A percentile compares a stretch with the other conserved stretches of the same genome.
These are phyloP conservation scores for Megaleporinus macrocephalus DNA, from an alignment of 2,113 vertebrate species.

Conservation along the genomic window DNA sequence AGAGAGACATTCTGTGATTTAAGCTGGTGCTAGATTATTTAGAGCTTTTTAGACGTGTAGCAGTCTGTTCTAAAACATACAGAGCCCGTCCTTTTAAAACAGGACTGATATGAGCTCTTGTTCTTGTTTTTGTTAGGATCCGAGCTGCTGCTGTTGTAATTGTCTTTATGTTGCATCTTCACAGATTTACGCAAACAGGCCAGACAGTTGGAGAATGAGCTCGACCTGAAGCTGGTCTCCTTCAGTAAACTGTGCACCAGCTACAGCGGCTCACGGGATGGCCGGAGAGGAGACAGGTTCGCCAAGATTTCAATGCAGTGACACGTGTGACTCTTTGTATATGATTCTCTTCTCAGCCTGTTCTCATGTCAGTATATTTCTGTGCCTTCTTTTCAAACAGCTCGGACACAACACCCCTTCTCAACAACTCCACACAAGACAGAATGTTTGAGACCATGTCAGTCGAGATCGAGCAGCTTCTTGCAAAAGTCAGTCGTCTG, in stretches of 20 bases:
- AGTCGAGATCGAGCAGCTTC: constrained; percentile 95
- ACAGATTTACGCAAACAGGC: constrained; percentile 97
- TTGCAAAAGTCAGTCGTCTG: constrained; percentile 86
- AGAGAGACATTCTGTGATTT: too few relatives aligned
- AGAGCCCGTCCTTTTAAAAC: too few relatives aligned
- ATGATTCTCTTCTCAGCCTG: background rate
- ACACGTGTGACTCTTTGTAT: background rate
- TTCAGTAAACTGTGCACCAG: constrained; percentile 99
- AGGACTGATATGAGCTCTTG: too few relatives aligned
- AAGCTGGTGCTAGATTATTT: too few relatives aligned
- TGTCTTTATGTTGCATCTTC: background rate
- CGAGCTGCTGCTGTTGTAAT: too few relatives aligned
- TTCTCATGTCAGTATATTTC: background rate
- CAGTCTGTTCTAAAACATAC: too few relatives aligned
- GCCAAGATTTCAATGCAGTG: background rate
- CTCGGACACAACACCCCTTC: constrained; percentile 93
- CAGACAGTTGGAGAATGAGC: constrained; percentile 95
- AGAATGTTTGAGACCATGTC: constrained; percentile 99
- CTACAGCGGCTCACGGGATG: constrained; percentile 88
- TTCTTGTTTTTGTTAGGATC: too few relatives aligned
- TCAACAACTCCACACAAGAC: constrained; percentile 98
- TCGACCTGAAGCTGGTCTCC: constrained; percentile 96
- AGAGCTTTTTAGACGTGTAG: too few relatives aligned
- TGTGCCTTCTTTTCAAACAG: constrained; percentile 65
- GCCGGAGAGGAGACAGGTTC: constrained; percentile 91